Conservation (phyloP, 37 sponge, comb jelly and placozoan species). For the Mnemiopsis leidyi region DNA sequence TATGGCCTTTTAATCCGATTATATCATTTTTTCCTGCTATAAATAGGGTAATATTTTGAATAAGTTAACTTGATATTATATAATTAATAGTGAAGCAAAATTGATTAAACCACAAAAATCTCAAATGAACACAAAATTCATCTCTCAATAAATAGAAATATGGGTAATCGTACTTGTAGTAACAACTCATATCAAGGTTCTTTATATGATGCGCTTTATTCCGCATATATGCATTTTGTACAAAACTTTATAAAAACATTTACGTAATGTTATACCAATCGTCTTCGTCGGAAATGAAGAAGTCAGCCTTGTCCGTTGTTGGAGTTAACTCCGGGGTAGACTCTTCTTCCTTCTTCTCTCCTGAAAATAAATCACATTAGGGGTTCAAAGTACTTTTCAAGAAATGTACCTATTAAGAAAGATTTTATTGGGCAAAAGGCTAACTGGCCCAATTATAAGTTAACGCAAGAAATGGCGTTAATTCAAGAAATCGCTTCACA, state of each 20-base stretch:
- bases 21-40: constrained; percentile 27
- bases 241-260: constrained; percentile 60
- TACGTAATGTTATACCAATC: constrained; percentile 62
- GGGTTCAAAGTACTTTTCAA: no score
- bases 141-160: constrained; percentile 42
- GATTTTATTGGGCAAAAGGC: no score
- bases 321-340: constrained; percentile 49
- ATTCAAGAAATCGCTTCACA: no score
- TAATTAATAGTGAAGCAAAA: constrained; percentile 62
- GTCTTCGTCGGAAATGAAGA: constrained; percentile 62
- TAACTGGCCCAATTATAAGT: no score
- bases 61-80: constrained; percentile 54
- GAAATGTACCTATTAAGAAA: no score
- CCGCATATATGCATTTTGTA: constrained; percentile 41
- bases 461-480: no score
- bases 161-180: neutral
- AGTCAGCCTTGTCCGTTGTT: constrained; percentile 31
- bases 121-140: constrained; percentile 42
- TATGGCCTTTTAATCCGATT: constrained; percentile 4
- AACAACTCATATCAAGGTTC: neutral
- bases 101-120: constrained; percentile 62
- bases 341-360: constrained; percentile 25
- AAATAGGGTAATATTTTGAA: constrained; percentile 60
- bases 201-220: neutral
- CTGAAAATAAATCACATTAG: neutral